phyloP scores from a whole-genome alignment of 2,113 vertebrate species.

The Laticauda colubrina region DNA sequence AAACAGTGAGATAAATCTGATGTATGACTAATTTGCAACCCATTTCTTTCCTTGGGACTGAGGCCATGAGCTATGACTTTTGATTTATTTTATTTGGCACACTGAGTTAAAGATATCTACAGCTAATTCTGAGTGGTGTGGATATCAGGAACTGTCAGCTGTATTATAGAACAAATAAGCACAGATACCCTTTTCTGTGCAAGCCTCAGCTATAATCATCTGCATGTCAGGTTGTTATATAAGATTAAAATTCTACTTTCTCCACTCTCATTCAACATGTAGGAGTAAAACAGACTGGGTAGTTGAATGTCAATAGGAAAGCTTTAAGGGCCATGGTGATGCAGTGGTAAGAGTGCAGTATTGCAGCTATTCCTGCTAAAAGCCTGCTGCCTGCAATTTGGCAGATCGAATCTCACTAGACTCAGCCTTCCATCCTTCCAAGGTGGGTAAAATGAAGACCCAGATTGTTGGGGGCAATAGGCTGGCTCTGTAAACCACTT shows the following conservation, averaged over 20 bases:
- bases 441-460: no score
- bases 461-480: no score
- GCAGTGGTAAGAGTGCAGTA: no score
- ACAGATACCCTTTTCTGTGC: background rate
- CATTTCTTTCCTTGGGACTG: background rate
- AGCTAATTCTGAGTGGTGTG: background rate
- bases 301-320: background rate
- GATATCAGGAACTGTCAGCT: background rate
- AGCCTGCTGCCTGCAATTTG: no score
- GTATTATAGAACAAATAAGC: background rate
- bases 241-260: background rate
- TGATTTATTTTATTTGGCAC: background rate
- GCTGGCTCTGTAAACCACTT: no score
- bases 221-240: background rate
- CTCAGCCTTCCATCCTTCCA: no score
- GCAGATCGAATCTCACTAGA: no score
- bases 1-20: background rate
- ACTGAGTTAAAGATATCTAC: background rate
- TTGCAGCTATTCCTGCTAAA: no score
- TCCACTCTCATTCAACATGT: background rate
- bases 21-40: background rate
- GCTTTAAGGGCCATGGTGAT: no score
- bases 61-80: background rate
- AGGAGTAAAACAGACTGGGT: background rate
- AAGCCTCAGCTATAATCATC: background rate